A percentile compares a stretch with the other conserved stretches of the same genome.
These are phyloP conservation scores for Enteromius thamalakanensis DNA, from an alignment of 2,797 vertebrate genomes.

Conservation along the genomic window DNA sequence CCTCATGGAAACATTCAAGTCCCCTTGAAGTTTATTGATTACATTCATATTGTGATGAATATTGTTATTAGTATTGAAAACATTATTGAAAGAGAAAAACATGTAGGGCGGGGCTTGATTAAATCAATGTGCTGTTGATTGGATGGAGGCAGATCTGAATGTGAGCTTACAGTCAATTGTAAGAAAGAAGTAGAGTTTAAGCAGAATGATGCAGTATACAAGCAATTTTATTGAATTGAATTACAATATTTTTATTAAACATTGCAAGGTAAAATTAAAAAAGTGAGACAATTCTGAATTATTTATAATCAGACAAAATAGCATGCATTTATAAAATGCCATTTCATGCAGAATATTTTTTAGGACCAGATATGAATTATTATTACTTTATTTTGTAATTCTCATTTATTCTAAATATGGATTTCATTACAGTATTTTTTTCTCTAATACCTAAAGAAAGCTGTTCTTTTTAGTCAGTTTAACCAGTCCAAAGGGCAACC, in stretches of 20 bases:
- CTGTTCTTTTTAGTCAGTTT: not conserved
- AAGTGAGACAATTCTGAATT: not conserved
- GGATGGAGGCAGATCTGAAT: not conserved
- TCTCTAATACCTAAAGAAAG: not conserved
- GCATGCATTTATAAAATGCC: too few relatives aligned
- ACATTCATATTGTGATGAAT: not conserved
- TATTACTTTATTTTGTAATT: not conserved
- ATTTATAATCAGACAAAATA: too few relatives aligned
- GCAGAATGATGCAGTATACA: not conserved
- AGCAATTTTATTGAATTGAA: not conserved
- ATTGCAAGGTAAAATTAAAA: not conserved
- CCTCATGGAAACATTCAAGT: not conserved
- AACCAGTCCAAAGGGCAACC: not conserved
- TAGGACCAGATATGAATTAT: not conserved
- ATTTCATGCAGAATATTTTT: not conserved
- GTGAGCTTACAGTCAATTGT: not conserved
- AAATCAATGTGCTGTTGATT: not conserved
- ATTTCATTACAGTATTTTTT: not conserved
- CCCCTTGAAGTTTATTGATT: not conserved
- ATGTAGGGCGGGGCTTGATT: not conserved
- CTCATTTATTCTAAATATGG: not conserved
- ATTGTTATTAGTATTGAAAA: conserved; percentile 1
- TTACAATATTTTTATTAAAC: not conserved
- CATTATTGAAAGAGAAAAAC: not conserved
- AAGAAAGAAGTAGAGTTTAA: not conserved